Evolutionary conservation across 2,888 invertebrate genomes (phyloP).

Genomic region (Caenorhabditis sp.): DNA sequence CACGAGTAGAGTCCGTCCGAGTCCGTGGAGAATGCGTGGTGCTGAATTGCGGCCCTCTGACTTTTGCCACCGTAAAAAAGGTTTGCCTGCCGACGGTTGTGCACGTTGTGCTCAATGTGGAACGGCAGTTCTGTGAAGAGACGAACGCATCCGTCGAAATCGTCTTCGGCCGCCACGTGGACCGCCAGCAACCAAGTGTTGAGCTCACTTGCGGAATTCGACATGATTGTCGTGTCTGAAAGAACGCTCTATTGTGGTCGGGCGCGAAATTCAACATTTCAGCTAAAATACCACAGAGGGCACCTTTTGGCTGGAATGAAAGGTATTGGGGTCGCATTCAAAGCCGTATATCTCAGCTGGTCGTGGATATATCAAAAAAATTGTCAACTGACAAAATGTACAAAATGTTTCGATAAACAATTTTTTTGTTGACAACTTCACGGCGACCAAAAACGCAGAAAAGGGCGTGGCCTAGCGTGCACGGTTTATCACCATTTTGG

Average conservation of each 20-base stretch:
- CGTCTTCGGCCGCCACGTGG: slow-evolving; percentile 23
- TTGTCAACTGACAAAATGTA: too few relatives aligned
- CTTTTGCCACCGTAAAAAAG: slow-evolving; percentile 38
- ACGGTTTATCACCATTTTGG: too few relatives aligned
- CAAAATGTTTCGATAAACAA: too few relatives aligned
- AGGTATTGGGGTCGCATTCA: too few relatives aligned
- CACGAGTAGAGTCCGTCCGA: slow-evolving; percentile 52
- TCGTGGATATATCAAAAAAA: too few relatives aligned
- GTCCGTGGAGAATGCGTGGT: slow-evolving; percentile 43
- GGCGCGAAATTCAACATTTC: background rate
- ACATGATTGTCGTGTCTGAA: background rate
- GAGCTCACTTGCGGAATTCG: background rate
- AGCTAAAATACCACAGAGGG: too few relatives aligned
- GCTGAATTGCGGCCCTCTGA: slow-evolving; percentile 28
- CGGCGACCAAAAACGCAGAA: too few relatives aligned
- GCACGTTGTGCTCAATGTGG: slow-evolving; percentile 12
- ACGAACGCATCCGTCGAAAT: slow-evolving; percentile 41
- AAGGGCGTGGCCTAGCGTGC: too few relatives aligned
- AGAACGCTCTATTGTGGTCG: background rate
- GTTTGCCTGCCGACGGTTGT: background rate
- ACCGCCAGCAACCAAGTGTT: slow-evolving; percentile 16
- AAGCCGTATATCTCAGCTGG: too few relatives aligned
- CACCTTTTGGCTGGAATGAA: too few relatives aligned
- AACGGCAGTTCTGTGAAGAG: slow-evolving; percentile 44
- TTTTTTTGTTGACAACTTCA: too few relatives aligned